phyloP scores from a whole-genome alignment of 2,113 vertebrate genomes.

The Verasper variegatus region DNA sequence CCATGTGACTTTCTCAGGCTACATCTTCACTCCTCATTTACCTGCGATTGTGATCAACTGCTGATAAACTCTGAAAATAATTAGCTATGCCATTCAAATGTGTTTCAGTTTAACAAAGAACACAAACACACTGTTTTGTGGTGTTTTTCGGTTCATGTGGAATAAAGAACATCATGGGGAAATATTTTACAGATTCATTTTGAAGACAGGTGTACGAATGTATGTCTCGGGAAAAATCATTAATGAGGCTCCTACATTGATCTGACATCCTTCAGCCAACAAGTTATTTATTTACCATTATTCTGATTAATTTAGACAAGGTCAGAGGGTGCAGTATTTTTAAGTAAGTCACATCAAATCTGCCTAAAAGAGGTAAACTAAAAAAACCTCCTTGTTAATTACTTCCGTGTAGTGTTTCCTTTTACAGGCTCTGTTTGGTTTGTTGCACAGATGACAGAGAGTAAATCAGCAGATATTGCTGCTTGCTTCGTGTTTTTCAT shows the following conservation, averaged over 20 bases:
- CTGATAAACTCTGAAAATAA: conserved; percentile 27
- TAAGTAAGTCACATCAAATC: conserved; percentile 1
- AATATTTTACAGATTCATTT: conserved; percentile 41
- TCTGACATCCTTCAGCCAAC: conserved; percentile 55
- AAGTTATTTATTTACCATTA: conserved; percentile 61
- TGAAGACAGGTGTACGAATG: conserved; percentile 3
- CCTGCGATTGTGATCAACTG: conserved; percentile 41
- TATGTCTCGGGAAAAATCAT: conserved; percentile 14
- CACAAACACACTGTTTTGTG: background rate
- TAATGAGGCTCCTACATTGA: conserved; percentile 55
- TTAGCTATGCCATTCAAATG: conserved; percentile 11
- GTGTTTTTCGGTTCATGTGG: background rate
- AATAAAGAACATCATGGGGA: conserved; percentile 14
- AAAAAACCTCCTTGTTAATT: background rate
- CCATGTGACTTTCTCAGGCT: conserved; percentile 16
- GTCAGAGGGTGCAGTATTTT: conserved; percentile 32
- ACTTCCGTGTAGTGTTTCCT: background rate
- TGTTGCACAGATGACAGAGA: background rate
- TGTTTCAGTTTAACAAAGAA: background rate
- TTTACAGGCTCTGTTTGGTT: background rate
- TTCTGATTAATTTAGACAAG: conserved; percentile 62
- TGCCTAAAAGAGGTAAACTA: background rate
- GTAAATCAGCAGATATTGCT: background rate
- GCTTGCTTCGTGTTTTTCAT: conserved; percentile 12
- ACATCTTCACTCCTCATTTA: conserved; percentile 32